These are phyloP conservation scores for Odontamblyopus lacepedii DNA, from an alignment of 2,797 vertebrate species.

Conservation along the genomic window DNA sequence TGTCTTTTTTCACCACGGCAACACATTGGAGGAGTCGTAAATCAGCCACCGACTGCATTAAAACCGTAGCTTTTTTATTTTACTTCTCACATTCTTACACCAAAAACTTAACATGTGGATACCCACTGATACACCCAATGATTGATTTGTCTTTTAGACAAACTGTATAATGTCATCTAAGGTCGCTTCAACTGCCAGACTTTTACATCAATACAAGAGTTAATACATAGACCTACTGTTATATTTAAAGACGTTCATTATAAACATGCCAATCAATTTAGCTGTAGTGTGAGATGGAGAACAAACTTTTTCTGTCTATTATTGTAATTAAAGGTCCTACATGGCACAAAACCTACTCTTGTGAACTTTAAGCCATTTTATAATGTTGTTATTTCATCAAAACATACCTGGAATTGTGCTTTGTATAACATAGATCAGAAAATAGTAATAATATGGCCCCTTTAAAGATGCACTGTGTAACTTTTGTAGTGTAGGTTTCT, in stretches of 20 bases:
- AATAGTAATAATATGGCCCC: no score
- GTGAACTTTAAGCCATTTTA: no score
- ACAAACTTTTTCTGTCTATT: no score
- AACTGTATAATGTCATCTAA: constrained; percentile 9
- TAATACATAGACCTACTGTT: constrained; percentile 25
- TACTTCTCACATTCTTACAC: constrained; percentile 8
- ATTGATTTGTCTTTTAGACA: background rate
- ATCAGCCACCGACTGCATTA: constrained; percentile 36
- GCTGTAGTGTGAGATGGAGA: background rate
- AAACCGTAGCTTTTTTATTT: constrained; percentile 27
- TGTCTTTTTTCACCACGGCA: constrained; percentile 48
- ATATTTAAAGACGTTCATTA: constrained; percentile 23
- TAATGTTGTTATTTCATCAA: no score
- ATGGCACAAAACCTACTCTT: no score
- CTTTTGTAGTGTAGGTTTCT: no score
- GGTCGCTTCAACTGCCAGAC: constrained; percentile 9
- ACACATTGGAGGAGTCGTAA: constrained; percentile 52
- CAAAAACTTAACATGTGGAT: background rate
- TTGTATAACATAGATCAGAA: no score
- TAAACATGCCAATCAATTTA: constrained; percentile 19
- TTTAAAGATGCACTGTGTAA: no score
- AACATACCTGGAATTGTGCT: no score
- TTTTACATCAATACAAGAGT: constrained; percentile 4
- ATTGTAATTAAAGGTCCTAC: no score
- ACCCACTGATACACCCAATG: constrained; percentile 1